Conservation (phyloP, 1,140 invertebrate genomes). For the Lanistes nyassanus region DNA sequence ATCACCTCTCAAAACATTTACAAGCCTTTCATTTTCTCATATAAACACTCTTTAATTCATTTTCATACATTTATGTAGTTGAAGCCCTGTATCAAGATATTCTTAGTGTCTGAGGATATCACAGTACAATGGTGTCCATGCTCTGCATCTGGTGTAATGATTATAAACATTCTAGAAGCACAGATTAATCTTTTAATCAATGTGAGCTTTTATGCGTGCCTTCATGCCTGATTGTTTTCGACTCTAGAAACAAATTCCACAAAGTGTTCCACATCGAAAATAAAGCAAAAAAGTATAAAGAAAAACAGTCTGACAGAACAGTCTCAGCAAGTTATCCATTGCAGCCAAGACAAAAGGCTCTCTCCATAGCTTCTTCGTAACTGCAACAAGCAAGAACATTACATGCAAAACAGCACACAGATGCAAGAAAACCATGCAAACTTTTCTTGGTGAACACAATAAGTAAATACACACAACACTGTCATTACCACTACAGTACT, state of each 20-base stretch:
- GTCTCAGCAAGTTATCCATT: not conserved
- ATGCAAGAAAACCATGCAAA: not conserved
- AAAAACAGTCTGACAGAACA: not conserved
- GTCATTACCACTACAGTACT: too few species aligned
- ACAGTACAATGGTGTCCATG: not conserved
- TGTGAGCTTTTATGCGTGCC: not conserved
- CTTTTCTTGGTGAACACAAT: not conserved
- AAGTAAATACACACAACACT: not conserved
- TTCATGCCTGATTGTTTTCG: not conserved
- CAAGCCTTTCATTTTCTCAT: too few species aligned
- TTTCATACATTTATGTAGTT: too few species aligned
- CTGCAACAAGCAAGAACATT: conserved; percentile 11
- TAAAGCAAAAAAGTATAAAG: not conserved
- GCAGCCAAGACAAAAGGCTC: conserved; percentile 8
- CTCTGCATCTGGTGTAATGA: too few species aligned
- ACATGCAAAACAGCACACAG: not conserved
- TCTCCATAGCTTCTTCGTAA: not conserved
- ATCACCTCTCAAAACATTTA: too few species aligned
- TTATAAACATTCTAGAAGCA: too few species aligned
- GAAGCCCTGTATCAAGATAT: too few species aligned
- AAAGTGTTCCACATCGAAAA: not conserved
- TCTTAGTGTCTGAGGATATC: too few species aligned
- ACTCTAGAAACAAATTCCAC: not conserved
- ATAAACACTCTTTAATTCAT: too few species aligned
- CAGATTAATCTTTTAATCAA: not conserved